Conservation (phyloP, 2,888 invertebrate species). For the Nudaria mundana region DNA sequence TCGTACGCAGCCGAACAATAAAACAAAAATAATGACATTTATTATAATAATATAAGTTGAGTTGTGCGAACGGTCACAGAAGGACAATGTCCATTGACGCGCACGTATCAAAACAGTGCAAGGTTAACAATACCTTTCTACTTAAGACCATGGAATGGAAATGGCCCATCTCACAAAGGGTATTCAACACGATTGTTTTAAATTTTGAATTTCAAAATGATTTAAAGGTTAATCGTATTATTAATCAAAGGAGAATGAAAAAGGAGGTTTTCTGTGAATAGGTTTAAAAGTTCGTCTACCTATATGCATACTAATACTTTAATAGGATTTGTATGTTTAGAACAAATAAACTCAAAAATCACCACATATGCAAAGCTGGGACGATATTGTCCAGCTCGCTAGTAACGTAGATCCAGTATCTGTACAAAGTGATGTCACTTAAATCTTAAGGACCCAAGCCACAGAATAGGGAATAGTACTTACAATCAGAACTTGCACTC, state of each 20-base stretch:
- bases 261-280: too few species aligned
- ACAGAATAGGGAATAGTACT: too few species aligned
- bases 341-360: too few species aligned
- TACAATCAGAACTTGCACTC: too few species aligned
- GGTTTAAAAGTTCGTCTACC: too few species aligned
- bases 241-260: not conserved
- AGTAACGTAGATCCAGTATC: too few species aligned
- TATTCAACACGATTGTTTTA: constrained; percentile 9
- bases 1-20: constrained; percentile 9
- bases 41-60: constrained; percentile 24
- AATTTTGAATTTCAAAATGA: constrained; percentile 1
- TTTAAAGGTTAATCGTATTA: not conserved
- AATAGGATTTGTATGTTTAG: too few species aligned
- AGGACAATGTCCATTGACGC: constrained; percentile 27
- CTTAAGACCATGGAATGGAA: not conserved
- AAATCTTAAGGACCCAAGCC: too few species aligned
- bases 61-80: constrained; percentile 22
- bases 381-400: too few species aligned
- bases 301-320: too few species aligned
- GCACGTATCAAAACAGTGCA: constrained; percentile 19
- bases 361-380: too few species aligned
- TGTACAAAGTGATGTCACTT: too few species aligned
- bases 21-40: constrained; percentile 18
- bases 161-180: constrained; percentile 9
- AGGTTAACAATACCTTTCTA: constrained; percentile 6